Evolutionary conservation across 2,888 invertebrate species (phyloP), one percentile per base, ranked within the genome.

Genomic region (Physocephala rufipes): DNA sequence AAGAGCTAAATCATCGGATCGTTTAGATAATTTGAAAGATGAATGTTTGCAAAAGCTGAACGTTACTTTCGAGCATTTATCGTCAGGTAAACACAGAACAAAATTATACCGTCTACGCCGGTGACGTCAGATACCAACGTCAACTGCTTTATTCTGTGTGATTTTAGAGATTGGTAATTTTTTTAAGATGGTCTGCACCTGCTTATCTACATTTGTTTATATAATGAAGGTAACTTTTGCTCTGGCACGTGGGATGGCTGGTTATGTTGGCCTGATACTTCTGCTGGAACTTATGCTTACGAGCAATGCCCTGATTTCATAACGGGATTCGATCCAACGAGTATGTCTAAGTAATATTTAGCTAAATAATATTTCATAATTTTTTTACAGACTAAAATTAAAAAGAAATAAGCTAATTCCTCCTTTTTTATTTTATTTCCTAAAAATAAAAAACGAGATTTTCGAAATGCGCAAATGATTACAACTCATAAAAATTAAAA

Each of bases 191-290:
- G 43, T 45, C 13, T 16, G n/a, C 28, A 45, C 13, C 24, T 19
- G n/a, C 28, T 15, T 62, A 5, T n/a, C 21, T 47, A 12, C 26
- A 3, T 45, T 2, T 63, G 45, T 21, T 63, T 15, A 21, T 63
- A 26, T 49, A 3, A 3, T 59, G 64, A 76, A 91, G 92, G 87
- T 26, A 78, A 87, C 76, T 90, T 89, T 86, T 94, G 94, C 84
- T 89, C 89, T 61, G 91, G 92, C 75, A 91, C 91, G 36, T 95
- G 92, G 87, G 95, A 95, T 86, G 91, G 91, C 66, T 95, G 94
- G 94, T 89, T 91, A 30, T 95, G 95, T 84, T 91, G 91, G 85
- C 91, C 92, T 74, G 90, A 91, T 87, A 94, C 95, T 16, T 87
- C 88, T 51, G 88, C 90, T 79, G 93, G 92, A 78, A 82, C 86